Conservation (phyloP, 2,113 vertebrate genomes). For the Scolopax mira region DNA sequence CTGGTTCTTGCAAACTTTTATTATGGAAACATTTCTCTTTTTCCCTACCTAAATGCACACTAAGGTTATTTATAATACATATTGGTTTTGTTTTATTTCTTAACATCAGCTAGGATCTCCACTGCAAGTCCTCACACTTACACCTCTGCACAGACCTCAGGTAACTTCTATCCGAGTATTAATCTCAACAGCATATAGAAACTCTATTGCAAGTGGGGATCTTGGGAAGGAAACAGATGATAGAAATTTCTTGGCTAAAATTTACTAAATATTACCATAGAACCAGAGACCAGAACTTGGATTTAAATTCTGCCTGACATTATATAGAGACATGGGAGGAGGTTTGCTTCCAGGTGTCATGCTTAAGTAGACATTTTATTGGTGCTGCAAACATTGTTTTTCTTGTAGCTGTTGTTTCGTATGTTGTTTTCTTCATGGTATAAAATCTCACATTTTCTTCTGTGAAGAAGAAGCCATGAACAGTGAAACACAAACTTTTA, state of each 20-base stretch:
- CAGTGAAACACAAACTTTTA: neutral
- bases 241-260: neutral
- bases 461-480: no score
- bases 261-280: neutral
- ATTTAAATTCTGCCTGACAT: neutral
- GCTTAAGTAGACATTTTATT: neutral
- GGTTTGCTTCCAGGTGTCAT: neutral
- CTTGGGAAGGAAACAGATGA: neutral
- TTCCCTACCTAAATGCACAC: neutral
- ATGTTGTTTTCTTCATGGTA: neutral
- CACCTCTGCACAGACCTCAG: constrained; percentile 54
- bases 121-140: constrained; percentile 54
- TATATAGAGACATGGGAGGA: neutral
- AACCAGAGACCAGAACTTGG: neutral
- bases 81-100: constrained; percentile 52
- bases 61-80: neutral
- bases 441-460: neutral
- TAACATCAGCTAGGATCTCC: constrained; percentile 47
- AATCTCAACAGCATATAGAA: neutral
- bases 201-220: neutral
- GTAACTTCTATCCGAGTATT: constrained; percentile 32
- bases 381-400: neutral
- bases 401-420: neutral
- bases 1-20: neutral
- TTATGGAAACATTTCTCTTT: neutral